Base-by-base conservation (phyloP, 1,140 invertebrate species). In the Drosophila ogumai region DNA sequence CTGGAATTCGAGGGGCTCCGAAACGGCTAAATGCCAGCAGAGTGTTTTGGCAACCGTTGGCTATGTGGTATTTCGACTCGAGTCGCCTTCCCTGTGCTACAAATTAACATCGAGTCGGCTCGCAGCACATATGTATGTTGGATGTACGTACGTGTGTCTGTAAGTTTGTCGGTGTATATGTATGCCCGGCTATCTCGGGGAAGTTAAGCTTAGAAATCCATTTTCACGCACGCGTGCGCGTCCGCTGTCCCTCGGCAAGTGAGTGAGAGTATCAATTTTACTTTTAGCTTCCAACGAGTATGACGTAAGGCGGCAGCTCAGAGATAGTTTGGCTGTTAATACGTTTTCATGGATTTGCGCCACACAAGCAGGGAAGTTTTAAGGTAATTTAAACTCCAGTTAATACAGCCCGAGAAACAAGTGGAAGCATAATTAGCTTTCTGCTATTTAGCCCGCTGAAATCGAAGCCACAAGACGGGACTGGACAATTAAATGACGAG, bases 141-240 rank as follows among this genome's bases (percentile, higher is more conserved):
- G 28, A 15, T 10, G 12, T n/a, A 49, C 4, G 17, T 5, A n/a
- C 10, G 4, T 49, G 1, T n/a, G 1, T 25, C 28, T 28, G 9
- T 28, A 7, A 28, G 6, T 28, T 6, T 5, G 8, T 10, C 2
- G 4, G 9, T 55, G 32, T 19, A 32, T 50, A 32, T 50, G n/a
- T 17, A 50, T 7, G 1, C 10, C 47, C 15, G 32, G 49, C 28
- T 32, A 19, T 50, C 28, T 50, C n/a, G 12, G 49, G 38, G 32
- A 19, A 68, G 54, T 31, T 44, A 13, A 65, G 73, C 74, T 60
- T 71, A 78, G 73, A 80, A 85, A 80, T 69, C 77, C 58, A 85
- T 90, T 90, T 88, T 88, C 74, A 88, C 74, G 85, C 84, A 88
- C 84, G 84, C 85, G 81, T 88, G 84, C 81, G 63, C 64, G 47